Base-by-base conservation (phyloP, 1,140 invertebrate species). In the Bombus superbus region DNA sequence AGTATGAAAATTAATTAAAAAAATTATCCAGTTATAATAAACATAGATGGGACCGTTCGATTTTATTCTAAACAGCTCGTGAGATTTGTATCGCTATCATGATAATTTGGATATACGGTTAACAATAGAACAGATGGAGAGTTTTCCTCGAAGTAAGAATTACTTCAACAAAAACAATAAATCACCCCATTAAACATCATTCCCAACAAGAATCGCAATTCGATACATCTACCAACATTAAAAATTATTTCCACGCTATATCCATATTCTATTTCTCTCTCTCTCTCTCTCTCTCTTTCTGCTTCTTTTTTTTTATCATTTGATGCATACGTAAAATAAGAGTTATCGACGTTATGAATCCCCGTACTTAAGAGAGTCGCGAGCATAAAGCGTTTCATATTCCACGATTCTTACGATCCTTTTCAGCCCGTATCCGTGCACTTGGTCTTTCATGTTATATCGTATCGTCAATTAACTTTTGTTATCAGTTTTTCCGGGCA, bases 391-490 rank as follows among this genome's bases (percentile, higher is more conserved):
- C 35, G 68, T 62, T 72, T 44, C 40, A 59, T 64, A 38, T 71
- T 47, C 47, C 1, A n/a, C 68, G 35, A 79, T 80, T 62, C 68
- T 47, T 47, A 47, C 35, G 10, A 42, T 18, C 59, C 76, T n/a
- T 72, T 73, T 35, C 32, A 35, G n/a, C 5, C 13, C 2, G 64
- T 11, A 18, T 10, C 9, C n/a, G 35, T 3, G 11, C n/a, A 32
- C 8, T 71, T 47, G 47, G 38, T n/a, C 64, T 28, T 53, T 28
- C 47, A 10, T 25, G 40, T 72, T 85, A 64, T 59, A 40, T 22
- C n/a, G 42, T 64, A 44, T 59, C 53, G 68, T 72, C 47, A 80
- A 85, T 85, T 79, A 85, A 85, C 59, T 85, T 85, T 40, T 72
- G 57, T 85, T 73, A 64, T 62, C 68, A 40, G 28, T 62, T 71